These are phyloP conservation scores for Oryzias celebensis DNA, from an alignment of 2,113 vertebrate species.

Conservation along the genomic window DNA sequence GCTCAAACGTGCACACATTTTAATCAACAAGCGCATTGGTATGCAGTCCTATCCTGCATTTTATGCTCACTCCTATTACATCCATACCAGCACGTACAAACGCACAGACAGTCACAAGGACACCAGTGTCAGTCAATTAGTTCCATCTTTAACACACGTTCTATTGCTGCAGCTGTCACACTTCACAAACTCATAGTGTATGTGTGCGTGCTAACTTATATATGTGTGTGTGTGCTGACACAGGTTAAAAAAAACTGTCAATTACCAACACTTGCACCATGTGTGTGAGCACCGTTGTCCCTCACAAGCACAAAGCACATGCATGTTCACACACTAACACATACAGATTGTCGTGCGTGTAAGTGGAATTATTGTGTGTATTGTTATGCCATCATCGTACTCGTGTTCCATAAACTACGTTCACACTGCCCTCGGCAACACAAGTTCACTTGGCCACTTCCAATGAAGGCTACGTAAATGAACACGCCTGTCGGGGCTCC, in stretches of 20 bases:
- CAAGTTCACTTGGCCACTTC: too few relatives aligned
- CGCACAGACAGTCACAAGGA: conserved; percentile 38
- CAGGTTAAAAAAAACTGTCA: conserved; percentile 31
- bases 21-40: neutral
- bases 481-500: too few relatives aligned
- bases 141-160: conserved; percentile 31
- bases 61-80: conserved; percentile 8
- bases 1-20: too few relatives aligned
- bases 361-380: too few relatives aligned
- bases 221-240: conserved; percentile 4
- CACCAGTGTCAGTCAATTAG: conserved; percentile 50
- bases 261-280: conserved; percentile 36
- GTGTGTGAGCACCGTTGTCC: neutral
- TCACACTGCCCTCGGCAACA: too few relatives aligned
- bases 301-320: too few relatives aligned
- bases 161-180: conserved; percentile 23
- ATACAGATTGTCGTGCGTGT: too few relatives aligned
- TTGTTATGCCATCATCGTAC: too few relatives aligned
- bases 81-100: conserved; percentile 1
- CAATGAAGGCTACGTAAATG: too few relatives aligned
- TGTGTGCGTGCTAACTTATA: neutral
- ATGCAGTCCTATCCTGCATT: neutral
- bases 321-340: too few relatives aligned
- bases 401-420: too few relatives aligned
- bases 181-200: neutral